phyloP scores from a whole-genome alignment of 1,140 invertebrate species.

The Periplaneta americana region DNA sequence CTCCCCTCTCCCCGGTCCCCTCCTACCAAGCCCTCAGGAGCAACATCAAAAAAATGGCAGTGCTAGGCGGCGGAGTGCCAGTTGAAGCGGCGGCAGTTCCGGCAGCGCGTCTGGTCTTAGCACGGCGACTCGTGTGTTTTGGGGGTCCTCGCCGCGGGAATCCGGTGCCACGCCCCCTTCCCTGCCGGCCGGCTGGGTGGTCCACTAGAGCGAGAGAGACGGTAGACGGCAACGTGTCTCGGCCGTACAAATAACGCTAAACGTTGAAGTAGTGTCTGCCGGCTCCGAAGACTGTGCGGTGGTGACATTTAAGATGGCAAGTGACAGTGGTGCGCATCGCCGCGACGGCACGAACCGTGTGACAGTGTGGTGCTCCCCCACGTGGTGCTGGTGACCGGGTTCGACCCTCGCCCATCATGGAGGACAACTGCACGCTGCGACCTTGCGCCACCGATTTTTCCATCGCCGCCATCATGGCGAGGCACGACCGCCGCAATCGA shows the following conservation, averaged over 20 bases:
- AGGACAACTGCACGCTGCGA: constrained; percentile 40
- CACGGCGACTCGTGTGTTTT: neutral
- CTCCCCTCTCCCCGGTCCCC: neutral
- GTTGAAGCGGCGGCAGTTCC: neutral
- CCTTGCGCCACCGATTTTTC: constrained; percentile 83
- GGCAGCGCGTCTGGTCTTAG: neutral
- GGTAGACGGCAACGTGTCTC: neutral
- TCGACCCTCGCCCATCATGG: neutral
- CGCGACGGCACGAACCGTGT: neutral
- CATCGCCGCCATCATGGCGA: constrained; percentile 88
- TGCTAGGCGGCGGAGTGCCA: neutral
- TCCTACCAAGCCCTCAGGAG: neutral
- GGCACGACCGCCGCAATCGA: constrained; percentile 48
- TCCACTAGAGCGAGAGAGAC: neutral
- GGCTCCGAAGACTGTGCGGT: neutral
- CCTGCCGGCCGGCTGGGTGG: neutral
- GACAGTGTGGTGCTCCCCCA: neutral
- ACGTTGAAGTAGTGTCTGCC: neutral
- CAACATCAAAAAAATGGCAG: constrained; percentile 18
- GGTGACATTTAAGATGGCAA: neutral
- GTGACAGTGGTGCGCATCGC: neutral
- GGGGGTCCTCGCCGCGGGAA: neutral
- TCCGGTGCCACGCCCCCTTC: neutral
- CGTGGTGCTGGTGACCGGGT: neutral
- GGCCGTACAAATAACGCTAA: neutral